phyloP scores from a whole-genome alignment of 2,797 vertebrate genomes.

The Myotis vivesi region DNA sequence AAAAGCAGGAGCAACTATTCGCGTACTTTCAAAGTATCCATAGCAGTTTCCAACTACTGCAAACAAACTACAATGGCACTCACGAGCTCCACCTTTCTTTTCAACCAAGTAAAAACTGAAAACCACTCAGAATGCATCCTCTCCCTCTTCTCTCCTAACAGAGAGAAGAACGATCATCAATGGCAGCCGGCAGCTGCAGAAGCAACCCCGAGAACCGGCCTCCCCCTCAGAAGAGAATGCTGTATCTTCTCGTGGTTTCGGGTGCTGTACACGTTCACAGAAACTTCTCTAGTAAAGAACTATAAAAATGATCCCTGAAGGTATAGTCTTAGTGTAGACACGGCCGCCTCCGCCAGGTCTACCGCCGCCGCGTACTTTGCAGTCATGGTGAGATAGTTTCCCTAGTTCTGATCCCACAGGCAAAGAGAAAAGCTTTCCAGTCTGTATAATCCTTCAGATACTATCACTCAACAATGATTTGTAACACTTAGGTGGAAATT shows the following conservation, averaged over 20 bases:
- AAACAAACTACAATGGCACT: fast-evolving
- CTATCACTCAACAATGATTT: neutral
- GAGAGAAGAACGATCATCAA: conserved; percentile 60
- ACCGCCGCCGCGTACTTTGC: fast-evolving
- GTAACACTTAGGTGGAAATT: neutral
- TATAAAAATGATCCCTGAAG: conserved; percentile 79
- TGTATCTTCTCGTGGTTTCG: neutral
- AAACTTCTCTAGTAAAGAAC: conserved; percentile 53
- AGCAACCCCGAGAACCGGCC: neutral
- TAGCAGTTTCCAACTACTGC: too few species aligned
- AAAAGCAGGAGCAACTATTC: too few species aligned
- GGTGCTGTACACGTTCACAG: conserved; percentile 28
- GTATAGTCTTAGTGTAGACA: fast-evolving
- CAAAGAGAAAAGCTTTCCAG: neutral
- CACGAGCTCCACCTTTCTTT: fast-evolving
- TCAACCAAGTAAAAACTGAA: neutral
- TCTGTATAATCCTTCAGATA: too few species aligned
- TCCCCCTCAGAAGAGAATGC: conserved; percentile 65
- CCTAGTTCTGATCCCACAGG: too few species aligned
- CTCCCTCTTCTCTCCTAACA: fast-evolving
- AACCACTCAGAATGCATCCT: conserved; percentile 50
- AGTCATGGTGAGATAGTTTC: neutral
- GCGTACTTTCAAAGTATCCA: too few species aligned
- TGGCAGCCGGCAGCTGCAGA: fast-evolving
- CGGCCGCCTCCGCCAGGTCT: fast-evolving